phyloP scores from a whole-genome alignment of 2,113 vertebrate species.

The Mus spicilegus region DNA sequence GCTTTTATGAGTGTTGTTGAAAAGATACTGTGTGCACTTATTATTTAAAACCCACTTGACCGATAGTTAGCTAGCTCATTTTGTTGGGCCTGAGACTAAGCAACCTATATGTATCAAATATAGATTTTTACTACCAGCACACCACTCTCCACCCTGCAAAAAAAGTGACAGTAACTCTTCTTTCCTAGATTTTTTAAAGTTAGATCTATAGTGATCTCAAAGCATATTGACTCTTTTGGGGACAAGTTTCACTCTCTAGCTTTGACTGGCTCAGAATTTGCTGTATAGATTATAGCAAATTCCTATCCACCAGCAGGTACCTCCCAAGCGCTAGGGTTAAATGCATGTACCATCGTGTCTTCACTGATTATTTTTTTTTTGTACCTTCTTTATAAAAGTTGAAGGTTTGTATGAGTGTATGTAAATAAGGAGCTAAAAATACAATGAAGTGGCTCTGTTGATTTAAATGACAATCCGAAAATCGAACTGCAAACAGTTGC shows the following conservation, averaged over 20 bases:
- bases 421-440: not conserved
- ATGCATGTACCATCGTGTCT: not conserved
- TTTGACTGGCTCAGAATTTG: not conserved
- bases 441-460: not conserved
- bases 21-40: not conserved
- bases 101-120: not conserved
- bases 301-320: not conserved
- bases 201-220: not conserved
- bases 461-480: not conserved
- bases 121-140: not conserved
- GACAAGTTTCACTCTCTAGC: not conserved
- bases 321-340: not conserved
- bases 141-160: not conserved
- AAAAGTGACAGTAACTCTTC: not conserved
- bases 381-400: not conserved
- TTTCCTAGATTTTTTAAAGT: not conserved
- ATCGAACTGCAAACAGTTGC: not conserved
- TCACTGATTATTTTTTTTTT: not conserved
- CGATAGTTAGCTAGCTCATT: not conserved
- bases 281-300: not conserved
- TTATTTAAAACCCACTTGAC: not conserved
- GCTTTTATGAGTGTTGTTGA: not conserved
- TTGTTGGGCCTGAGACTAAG: not conserved
- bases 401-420: not conserved
- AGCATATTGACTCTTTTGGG: not conserved